Evolutionary conservation across 2,797 vertebrate species (phyloP).

Genomic region (Anabas testudineus): DNA sequence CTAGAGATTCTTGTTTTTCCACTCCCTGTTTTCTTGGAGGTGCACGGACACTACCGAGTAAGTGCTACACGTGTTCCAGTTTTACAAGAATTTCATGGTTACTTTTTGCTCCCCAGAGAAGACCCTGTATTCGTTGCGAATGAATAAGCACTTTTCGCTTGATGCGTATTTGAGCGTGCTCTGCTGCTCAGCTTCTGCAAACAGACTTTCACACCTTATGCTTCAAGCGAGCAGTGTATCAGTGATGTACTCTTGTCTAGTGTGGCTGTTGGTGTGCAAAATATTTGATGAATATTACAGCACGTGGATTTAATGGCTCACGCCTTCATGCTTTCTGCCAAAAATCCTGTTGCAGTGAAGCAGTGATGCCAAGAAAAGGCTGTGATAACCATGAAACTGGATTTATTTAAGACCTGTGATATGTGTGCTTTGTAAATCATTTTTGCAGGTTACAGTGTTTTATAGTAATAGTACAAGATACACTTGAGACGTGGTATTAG

Average conservation of each 20-base stretch:
- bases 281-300: background rate
- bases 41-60: background rate
- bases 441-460: background rate
- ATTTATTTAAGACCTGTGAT: background rate
- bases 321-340: constrained; percentile 10
- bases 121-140: too few species aligned
- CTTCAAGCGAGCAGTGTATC: background rate
- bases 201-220: background rate
- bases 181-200: background rate
- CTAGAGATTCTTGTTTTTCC: background rate
- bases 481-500: constrained; percentile 5
- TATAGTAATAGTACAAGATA: background rate
- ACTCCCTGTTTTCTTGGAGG: background rate
- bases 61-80: background rate
- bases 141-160: too few species aligned
- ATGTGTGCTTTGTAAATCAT: background rate
- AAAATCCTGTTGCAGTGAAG: too few species aligned
- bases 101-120: too few species aligned
- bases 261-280: background rate
- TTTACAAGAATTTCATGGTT: background rate
- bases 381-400: too few species aligned
- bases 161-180: too few species aligned
- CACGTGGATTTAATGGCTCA: background rate
- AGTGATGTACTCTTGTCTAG: background rate
- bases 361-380: too few species aligned